Percentiles rank a stretch among this genome's conserved stretches.
Evolutionary conservation across 2,113 vertebrate species (phyloP).

Genomic region (Gorsachius goisagi): DNA sequence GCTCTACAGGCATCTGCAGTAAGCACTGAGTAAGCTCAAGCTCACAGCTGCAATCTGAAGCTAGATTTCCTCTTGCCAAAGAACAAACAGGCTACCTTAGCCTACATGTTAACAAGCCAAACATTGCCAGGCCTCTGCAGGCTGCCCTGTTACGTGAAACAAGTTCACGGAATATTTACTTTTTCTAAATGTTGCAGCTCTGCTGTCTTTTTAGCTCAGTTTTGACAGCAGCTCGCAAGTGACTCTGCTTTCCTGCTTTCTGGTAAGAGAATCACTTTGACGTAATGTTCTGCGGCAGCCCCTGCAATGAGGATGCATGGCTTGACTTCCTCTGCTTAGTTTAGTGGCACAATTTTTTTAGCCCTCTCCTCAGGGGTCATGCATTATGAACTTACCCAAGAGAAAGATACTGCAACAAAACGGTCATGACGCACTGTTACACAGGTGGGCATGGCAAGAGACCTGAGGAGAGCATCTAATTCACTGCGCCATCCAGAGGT

Average conservation of each 20-base stretch:
- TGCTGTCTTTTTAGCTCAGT: neutral
- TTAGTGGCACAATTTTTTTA: neutral
- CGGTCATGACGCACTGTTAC: neutral
- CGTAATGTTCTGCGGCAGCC: neutral
- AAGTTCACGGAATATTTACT: neutral
- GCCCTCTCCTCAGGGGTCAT: neutral
- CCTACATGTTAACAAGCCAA: neutral
- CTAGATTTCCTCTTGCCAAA: neutral
- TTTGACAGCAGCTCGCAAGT: fast-evolving
- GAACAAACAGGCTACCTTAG: neutral
- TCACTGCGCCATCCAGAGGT: neutral
- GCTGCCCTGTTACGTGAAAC: neutral
- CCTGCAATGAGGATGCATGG: neutral
- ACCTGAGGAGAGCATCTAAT: neutral
- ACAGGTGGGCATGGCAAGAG: neutral
- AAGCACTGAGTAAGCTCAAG: neutral
- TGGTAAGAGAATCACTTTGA: neutral
- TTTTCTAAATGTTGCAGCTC: neutral
- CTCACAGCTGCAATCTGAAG: neutral
- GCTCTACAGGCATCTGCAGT: neutral
- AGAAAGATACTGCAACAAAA: neutral
- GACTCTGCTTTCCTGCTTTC: neutral
- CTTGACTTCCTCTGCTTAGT: neutral
- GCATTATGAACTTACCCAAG: neutral
- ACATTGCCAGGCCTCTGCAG: neutral